Conservation (phyloP, 2,797 vertebrate genomes). For the Chanos chanos region DNA sequence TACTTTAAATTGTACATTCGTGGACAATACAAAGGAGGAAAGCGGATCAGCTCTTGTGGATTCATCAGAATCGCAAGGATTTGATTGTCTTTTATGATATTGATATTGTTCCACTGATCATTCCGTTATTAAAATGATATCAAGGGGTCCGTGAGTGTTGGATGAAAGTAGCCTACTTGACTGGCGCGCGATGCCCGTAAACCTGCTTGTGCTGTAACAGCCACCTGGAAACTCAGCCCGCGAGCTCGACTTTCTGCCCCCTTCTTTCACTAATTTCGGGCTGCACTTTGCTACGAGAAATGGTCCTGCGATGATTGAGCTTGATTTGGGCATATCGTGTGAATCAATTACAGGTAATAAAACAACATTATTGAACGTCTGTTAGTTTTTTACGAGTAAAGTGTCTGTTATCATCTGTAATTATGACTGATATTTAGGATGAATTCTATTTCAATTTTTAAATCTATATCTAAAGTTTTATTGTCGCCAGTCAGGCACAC, state of each 20-base stretch:
- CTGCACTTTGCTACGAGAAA: slow-evolving; percentile 56
- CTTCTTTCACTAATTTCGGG: slow-evolving; percentile 49
- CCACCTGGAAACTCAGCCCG: slow-evolving; percentile 64
- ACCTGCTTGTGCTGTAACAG: slow-evolving; percentile 47
- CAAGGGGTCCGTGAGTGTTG: slow-evolving; percentile 49
- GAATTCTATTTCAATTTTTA: no score
- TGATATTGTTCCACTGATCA: no score
- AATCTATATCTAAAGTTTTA: no score
- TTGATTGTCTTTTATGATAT: no score
- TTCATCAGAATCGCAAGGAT: no score
- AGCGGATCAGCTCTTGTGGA: no score
- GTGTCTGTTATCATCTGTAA: neutral
- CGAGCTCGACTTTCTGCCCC: slow-evolving; percentile 29
- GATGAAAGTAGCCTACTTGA: slow-evolving; percentile 46
- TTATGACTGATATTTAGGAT: no score
- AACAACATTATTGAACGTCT: slow-evolving; percentile 9
- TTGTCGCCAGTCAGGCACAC: no score
- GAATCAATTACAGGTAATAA: slow-evolving; percentile 71
- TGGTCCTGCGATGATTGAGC: slow-evolving; percentile 78
- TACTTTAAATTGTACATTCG: no score
- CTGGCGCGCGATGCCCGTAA: slow-evolving; percentile 52
- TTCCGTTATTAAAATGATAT: no score
- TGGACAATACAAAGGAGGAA: no score
- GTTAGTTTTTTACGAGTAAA: neutral
- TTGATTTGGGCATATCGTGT: slow-evolving; percentile 65